A percentile compares a stretch with the other conserved stretches of the same genome.
Evolutionary conservation across 2,113 vertebrate genomes (phyloP).

Genomic region (Sterna hirundo): DNA sequence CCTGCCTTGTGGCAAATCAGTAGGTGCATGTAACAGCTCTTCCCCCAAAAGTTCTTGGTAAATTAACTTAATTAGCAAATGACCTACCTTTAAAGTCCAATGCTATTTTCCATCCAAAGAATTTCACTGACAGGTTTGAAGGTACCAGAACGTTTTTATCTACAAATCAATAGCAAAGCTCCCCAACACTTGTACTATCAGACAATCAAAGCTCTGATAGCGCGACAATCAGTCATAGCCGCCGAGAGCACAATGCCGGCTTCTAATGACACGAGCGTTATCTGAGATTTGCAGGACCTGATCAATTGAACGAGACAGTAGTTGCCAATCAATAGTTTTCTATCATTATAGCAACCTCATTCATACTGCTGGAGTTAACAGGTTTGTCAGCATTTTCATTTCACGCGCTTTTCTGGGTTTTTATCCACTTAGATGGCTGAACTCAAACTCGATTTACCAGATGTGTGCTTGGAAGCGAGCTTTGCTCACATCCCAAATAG

Average conservation of each 20-base stretch:
- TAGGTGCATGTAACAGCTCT: background rate
- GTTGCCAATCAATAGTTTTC: constrained; percentile 64
- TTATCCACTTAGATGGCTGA: background rate
- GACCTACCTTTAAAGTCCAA: constrained; percentile 44
- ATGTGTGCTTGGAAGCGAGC: background rate
- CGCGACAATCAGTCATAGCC: constrained; percentile 72
- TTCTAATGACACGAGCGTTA: constrained; percentile 66
- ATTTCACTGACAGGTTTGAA: constrained; percentile 55
- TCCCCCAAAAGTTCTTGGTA: constrained; percentile 30
- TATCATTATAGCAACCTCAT: constrained; percentile 42
- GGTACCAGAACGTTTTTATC: constrained; percentile 73
- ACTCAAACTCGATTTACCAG: background rate
- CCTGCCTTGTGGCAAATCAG: background rate
- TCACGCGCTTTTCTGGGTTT: background rate
- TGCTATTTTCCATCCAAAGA: constrained; percentile 26
- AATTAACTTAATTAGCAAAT: constrained; percentile 65
- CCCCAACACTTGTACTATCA: constrained; percentile 73
- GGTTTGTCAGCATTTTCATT: constrained; percentile 58
- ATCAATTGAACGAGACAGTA: constrained; percentile 44
- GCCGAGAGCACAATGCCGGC: constrained; percentile 76
- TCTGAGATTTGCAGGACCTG: constrained; percentile 66
- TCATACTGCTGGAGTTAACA: constrained; percentile 16
- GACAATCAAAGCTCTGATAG: constrained; percentile 77
- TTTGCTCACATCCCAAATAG: background rate
- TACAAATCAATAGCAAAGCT: constrained; percentile 74